Evolutionary conservation across 1,140 invertebrate genomes (phyloP).

Genomic region (Teleogryllus occipitalis): DNA sequence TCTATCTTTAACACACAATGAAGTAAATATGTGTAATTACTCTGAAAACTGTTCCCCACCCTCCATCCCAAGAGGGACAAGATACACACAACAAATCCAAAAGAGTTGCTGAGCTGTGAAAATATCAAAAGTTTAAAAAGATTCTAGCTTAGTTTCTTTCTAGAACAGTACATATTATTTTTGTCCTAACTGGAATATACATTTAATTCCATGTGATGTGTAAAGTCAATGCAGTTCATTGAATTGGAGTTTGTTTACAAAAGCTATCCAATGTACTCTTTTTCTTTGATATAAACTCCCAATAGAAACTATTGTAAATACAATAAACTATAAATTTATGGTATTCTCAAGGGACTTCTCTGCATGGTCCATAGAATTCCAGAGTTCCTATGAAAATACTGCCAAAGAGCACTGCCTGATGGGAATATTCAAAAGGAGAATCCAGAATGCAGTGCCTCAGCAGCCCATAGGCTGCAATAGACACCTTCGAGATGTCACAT

Average conservation of each 20-base stretch:
- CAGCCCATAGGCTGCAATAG: too few relatives aligned
- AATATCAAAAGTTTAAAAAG: not conserved
- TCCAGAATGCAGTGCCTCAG: too few relatives aligned
- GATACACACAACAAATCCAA: not conserved
- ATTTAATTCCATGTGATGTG: conserved; percentile 5
- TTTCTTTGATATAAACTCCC: not conserved
- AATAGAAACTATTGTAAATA: not conserved
- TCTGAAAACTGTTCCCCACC: not conserved
- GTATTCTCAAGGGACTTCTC: not conserved
- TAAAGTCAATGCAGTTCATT: conserved; percentile 1
- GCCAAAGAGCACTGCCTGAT: not conserved
- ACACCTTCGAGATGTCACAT: not conserved
- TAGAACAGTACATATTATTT: not conserved
- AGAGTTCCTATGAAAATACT: not conserved
- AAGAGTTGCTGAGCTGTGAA: not conserved
- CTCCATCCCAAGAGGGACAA: not conserved
- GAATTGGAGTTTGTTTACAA: not conserved
- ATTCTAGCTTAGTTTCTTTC: not conserved
- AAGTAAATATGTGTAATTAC: not conserved
- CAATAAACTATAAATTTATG: not conserved
- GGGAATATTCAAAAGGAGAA: not conserved
- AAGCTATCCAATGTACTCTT: not conserved
- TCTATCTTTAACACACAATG: not conserved
- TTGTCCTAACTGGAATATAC: conserved; percentile 2
- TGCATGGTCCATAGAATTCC: not conserved